Conservation (phyloP, 2,797 vertebrate species). For the Chlorospingus semifuscus region DNA sequence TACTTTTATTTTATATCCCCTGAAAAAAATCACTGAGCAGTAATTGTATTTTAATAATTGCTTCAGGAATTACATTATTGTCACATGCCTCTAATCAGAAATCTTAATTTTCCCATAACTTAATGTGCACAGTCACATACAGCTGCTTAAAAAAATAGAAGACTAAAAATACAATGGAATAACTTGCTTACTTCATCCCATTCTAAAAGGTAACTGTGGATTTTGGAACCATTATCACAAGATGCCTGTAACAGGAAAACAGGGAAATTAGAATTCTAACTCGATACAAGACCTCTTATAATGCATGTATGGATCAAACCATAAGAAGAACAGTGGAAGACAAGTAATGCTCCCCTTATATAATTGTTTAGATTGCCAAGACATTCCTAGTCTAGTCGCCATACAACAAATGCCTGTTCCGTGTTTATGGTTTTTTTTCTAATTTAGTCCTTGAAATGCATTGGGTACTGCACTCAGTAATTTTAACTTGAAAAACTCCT, state of each 20-base stretch:
- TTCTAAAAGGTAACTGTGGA: conserved; percentile 92
- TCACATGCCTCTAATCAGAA: neutral
- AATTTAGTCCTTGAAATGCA: neutral
- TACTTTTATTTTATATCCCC: neutral
- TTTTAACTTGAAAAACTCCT: neutral
- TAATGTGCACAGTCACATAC: neutral
- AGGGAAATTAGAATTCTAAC: conserved; percentile 41
- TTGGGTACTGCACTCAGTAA: neutral
- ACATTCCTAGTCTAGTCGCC: neutral
- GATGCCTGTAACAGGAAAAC: conserved; percentile 81
- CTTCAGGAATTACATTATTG: neutral
- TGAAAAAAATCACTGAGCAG: neutral
- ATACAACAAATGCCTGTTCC: neutral
- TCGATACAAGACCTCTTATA: neutral
- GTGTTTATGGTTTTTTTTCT: neutral
- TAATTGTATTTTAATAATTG: neutral
- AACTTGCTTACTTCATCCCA: conserved; percentile 91
- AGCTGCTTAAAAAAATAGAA: neutral
- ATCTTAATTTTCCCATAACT: neutral
- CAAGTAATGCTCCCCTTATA: neutral
- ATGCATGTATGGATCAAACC: neutral
- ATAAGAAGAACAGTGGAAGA: neutral
- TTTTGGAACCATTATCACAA: conserved; percentile 96
- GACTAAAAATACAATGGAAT: neutral
- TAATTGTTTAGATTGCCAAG: neutral